Conservation (phyloP, 2,797 vertebrate species). For the Sebastes taczanowskii region DNA sequence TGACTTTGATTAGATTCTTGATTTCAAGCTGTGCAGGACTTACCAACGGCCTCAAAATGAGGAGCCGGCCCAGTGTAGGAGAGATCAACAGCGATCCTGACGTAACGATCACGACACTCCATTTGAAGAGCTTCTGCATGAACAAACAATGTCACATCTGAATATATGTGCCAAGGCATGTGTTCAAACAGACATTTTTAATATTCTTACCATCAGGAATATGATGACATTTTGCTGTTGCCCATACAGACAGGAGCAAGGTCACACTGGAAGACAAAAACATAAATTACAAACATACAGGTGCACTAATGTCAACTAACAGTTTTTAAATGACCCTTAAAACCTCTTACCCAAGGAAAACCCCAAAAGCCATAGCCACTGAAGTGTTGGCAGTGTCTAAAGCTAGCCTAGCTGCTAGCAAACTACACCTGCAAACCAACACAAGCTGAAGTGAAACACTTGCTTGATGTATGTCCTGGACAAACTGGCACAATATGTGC, state of each 20-base stretch:
- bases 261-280: conserved; percentile 34
- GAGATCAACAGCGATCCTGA: conserved; percentile 61
- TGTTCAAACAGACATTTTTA: rapidly evolving
- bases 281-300: neutral
- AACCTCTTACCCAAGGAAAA: conserved; percentile 37
- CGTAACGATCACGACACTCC: conserved; percentile 70
- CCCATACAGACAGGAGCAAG: conserved; percentile 33
- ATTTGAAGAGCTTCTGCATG: conserved; percentile 47
- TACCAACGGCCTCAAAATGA: conserved; percentile 74
- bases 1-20: too few species aligned
- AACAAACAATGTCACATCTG: neutral
- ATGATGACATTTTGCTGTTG: neutral
- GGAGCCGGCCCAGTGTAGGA: conserved; percentile 40
- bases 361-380: conserved; percentile 50
- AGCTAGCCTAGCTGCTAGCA: too few species aligned
- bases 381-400: neutral
- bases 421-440: too few species aligned
- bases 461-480: too few species aligned
- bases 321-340: rapidly evolving
- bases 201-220: conserved; percentile 33
- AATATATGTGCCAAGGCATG: neutral
- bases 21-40: neutral
- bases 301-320: neutral
- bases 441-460: too few species aligned
- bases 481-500: too few species aligned